Base-by-base conservation (phyloP, 2,888 invertebrate species). In the Oegoconia quadripuncta region DNA sequence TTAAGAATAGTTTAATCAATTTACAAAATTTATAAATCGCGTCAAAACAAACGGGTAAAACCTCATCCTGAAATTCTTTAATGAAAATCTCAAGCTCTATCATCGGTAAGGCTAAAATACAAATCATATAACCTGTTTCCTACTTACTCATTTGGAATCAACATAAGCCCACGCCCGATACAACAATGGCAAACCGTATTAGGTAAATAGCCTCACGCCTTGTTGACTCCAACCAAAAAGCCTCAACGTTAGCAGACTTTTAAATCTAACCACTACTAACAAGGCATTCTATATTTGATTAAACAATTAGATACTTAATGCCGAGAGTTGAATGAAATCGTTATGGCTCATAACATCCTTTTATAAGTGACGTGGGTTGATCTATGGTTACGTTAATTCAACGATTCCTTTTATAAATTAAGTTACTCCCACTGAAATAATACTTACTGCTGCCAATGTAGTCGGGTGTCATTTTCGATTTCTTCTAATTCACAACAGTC, bases 401-500 rank as follows among this genome's bases (percentile, higher is more conserved):
- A 11, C 7, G 11, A 3, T 9, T 26, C 7, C n/a, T 9, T 11
- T 9, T 22, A 12, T 25, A 18, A 15, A 30, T 26, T 37, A n/a
- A 9, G 13, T 22, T 22, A 5, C 9, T 22, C 5, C 7, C 22
- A 8, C 17, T 15, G 12, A 29, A 16, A 12, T 7, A 31, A 42
- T 38, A 77, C 87, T 77, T 59, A 88, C 88, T 89, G 88, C 64
- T 90, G 90, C 79, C 89, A 90, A 67, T 89, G 88, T 51, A 90
- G 74, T 53, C 90, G 78, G n/a, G 92, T 91, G 58, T 93, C 93
- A 81, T 93, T 93, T 75, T 93, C 93, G 17, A 92, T 92, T 73
- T 93, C 93, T 74, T 93, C 93, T 46, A 93, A 86, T 71, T 93
- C 93, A 64, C 92, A 91, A 69, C 91, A 90, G 62, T 93, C 92